Evolutionary conservation across 2,113 vertebrate genomes (phyloP).

Genomic region (Diadophis punctatus): DNA sequence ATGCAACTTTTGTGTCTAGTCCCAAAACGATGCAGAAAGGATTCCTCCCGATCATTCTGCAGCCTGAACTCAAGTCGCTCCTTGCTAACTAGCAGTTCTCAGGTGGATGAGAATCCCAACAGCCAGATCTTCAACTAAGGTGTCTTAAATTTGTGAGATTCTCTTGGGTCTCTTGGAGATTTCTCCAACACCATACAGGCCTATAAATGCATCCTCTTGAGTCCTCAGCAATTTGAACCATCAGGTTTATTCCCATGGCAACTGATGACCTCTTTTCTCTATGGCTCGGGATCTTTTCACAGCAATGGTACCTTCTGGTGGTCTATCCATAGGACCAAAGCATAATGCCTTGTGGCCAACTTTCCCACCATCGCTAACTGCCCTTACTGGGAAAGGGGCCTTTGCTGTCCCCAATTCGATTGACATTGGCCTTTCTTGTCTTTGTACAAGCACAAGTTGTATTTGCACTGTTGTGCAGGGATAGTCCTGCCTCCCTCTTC

Average conservation of each 20-base stretch:
- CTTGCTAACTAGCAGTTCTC: not conserved
- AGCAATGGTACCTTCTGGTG: not conserved
- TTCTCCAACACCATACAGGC: not conserved
- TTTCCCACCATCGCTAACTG: not conserved
- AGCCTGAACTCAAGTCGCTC: not conserved
- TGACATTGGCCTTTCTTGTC: not conserved
- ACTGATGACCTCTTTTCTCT: not conserved
- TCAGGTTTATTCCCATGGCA: not conserved
- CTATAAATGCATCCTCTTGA: not conserved
- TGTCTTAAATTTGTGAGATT: not conserved
- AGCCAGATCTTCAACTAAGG: not conserved
- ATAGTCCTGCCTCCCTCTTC: not conserved
- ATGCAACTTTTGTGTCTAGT: not conserved
- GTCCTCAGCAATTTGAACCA: not conserved
- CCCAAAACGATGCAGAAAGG: not conserved
- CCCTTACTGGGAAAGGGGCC: not conserved
- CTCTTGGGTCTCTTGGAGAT: not conserved
- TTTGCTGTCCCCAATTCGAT: not conserved
- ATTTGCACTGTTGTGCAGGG: conserved; percentile 11
- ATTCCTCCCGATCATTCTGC: not conserved
- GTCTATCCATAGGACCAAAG: not conserved
- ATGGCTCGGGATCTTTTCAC: not conserved
- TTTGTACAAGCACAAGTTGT: conserved; percentile 13
- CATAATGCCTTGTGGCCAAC: not conserved
- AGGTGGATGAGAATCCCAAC: not conserved